phyloP scores from a whole-genome alignment of 2,797 vertebrate species.

The Lepidocolaptes lacrymiger region DNA sequence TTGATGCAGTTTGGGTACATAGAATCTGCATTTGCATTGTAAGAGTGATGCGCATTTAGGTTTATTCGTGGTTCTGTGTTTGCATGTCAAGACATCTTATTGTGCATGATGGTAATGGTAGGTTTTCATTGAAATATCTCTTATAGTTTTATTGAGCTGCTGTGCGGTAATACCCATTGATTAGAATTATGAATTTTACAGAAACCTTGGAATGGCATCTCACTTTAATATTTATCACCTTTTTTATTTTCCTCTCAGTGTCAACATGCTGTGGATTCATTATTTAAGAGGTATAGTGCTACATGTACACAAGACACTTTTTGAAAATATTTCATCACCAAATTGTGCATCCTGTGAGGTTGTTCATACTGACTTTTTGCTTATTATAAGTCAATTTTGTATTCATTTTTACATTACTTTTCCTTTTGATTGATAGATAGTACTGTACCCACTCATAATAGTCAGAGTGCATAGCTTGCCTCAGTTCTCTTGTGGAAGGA shows the following conservation, averaged over 20 bases:
- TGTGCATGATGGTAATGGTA: background rate
- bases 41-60: background rate
- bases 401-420: background rate
- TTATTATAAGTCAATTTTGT: background rate
- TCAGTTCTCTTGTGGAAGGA: background rate
- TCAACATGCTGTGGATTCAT: background rate
- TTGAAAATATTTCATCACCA: background rate
- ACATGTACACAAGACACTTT: background rate
- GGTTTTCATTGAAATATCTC: background rate
- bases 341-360: background rate
- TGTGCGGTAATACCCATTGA: background rate
- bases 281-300: background rate
- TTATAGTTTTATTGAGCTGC: background rate
- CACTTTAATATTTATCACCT: background rate
- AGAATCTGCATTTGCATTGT: conserved; percentile 3
- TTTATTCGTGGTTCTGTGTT: background rate
- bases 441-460: background rate
- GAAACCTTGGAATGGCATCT: background rate
- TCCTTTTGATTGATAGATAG: background rate
- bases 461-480: background rate
- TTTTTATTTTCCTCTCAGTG: background rate
- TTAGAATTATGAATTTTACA: background rate
- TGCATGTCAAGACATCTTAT: background rate
- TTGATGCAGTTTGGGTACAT: background rate
- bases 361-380: background rate